Conservation (phyloP, 2,797 vertebrate species). For the Coccyzus lansbergi region DNA sequence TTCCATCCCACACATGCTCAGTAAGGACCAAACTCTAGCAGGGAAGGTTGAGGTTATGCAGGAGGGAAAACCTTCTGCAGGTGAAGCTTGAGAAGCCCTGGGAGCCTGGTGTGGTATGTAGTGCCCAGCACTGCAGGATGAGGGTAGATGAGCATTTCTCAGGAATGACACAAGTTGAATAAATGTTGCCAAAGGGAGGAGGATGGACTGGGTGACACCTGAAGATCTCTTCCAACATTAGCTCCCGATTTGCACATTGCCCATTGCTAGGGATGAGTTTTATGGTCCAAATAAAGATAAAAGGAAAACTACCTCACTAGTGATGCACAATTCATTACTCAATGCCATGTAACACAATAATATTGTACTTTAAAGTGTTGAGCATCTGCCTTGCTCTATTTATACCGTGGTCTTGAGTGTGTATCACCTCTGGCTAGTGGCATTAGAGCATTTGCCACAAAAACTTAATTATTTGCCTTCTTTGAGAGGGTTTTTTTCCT, state of each 20-base stretch:
- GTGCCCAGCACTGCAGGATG: not conserved
- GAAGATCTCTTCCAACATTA: not conserved
- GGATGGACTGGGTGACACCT: not conserved
- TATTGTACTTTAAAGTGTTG: not conserved
- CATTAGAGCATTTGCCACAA: conserved; percentile 41
- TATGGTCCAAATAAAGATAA: not conserved
- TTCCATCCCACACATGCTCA: not conserved
- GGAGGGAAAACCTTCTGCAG: not conserved
- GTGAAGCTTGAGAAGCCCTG: not conserved
- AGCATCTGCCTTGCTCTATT: conserved; percentile 30
- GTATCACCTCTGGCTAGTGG: conserved; percentile 48
- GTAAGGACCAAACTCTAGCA: not conserved
- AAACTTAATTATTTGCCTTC: conserved; percentile 59
- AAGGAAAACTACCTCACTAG: not conserved
- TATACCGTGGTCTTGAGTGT: conserved; percentile 16
- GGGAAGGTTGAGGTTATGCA: not conserved
- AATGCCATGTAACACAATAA: not conserved
- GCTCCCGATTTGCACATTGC: not conserved
- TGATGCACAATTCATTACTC: not conserved
- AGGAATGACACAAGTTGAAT: not conserved
- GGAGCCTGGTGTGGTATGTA: not conserved
- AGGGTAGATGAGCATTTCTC: not conserved
- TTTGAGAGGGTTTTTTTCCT: conserved; percentile 48
- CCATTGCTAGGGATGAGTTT: not conserved
- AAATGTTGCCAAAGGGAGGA: not conserved